Evolutionary conservation across 2,797 vertebrate species (phyloP).

Genomic region (Silurus aristotelis): DNA sequence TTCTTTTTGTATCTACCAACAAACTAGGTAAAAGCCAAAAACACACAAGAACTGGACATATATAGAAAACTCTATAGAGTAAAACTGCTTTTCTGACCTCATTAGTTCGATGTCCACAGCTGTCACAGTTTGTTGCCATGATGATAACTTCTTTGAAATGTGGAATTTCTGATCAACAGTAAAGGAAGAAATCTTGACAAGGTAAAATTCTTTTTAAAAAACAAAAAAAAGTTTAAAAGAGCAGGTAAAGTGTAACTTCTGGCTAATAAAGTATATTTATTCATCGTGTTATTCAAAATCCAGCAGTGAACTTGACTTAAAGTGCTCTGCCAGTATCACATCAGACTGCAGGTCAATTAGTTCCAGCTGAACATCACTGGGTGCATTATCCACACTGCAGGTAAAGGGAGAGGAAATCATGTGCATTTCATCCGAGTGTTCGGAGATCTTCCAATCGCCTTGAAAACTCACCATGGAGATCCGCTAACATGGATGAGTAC

Average conservation of each 20-base stretch:
- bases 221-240: neutral
- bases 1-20: no score
- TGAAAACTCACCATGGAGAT: slow-evolving; percentile 50
- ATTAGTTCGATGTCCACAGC: slow-evolving; percentile 91
- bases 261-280: neutral
- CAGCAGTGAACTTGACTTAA: no score
- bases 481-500: slow-evolving; percentile 47
- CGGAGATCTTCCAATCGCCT: slow-evolving; percentile 49
- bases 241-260: neutral
- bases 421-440: slow-evolving; percentile 38
- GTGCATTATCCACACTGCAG: no score
- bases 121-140: slow-evolving; percentile 95
- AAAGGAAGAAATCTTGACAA: slow-evolving; percentile 58
- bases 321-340: no score
- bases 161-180: slow-evolving; percentile 82
- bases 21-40: no score
- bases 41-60: no score
- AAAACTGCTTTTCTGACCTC: slow-evolving; percentile 72
- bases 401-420: slow-evolving; percentile 51
- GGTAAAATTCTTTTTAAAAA: neutral
- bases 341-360: no score
- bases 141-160: slow-evolving; percentile 98
- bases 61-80: neutral
- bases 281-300: no score
- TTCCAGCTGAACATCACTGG: no score